These are phyloP conservation scores for Spea hammondii DNA, from an alignment of 2,797 vertebrate species.

Conservation along the genomic window DNA sequence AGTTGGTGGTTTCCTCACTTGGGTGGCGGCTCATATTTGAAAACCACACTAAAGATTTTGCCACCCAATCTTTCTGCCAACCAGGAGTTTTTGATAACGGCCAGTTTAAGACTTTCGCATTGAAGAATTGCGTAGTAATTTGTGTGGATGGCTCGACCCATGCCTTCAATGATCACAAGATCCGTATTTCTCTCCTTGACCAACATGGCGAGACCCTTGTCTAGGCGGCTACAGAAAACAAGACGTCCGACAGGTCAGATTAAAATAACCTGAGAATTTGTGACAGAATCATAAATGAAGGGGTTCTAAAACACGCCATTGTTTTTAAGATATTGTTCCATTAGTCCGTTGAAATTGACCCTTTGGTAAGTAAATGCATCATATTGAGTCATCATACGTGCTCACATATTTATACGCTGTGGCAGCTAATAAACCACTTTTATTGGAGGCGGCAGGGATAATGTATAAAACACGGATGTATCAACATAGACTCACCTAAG, in stretches of 20 bases:
- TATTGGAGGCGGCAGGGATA: too few species aligned
- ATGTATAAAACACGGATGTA: background rate
- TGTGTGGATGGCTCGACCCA: conserved; percentile 97
- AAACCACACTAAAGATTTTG: conserved; percentile 96
- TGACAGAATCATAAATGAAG: too few species aligned
- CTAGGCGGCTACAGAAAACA: conserved; percentile 78
- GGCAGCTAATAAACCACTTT: too few species aligned
- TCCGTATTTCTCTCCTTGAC: conserved; percentile 86
- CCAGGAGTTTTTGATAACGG: conserved; percentile 97
- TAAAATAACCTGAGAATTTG: too few species aligned
- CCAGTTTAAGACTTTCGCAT: conserved; percentile 96
- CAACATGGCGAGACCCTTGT: conserved; percentile 84
- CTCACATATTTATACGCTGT: too few species aligned
- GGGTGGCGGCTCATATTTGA: conserved; percentile 89
- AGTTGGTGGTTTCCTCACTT: conserved; percentile 39
- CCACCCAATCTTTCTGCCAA: conserved; percentile 91
- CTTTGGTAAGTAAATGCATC: too few species aligned
- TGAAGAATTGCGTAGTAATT: conserved; percentile 87
- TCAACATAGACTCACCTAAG: conserved; percentile 75
- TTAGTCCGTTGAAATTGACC: too few species aligned
- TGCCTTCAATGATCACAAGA: conserved; percentile 95
- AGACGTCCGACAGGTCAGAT: background rate
- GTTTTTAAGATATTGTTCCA: too few species aligned
- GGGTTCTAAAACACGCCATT: too few species aligned
- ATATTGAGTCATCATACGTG: too few species aligned